Conservation (phyloP, 2,113 vertebrate species). For the Calyptommatus sinebrachiatus region DNA sequence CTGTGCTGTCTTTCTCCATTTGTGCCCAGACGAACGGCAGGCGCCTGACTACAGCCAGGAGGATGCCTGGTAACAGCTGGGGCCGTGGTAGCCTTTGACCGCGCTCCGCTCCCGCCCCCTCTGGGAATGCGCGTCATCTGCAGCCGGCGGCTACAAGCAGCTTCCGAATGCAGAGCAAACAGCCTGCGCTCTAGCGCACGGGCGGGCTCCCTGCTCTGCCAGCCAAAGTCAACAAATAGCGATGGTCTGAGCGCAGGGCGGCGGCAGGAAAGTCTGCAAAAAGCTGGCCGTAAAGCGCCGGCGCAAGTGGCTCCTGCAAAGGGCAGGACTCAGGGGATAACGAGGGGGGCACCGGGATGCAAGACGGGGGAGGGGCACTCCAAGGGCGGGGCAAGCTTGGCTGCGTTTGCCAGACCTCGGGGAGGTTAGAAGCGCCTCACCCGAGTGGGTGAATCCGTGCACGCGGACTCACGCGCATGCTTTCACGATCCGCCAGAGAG, state of each 20-base stretch:
- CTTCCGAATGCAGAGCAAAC: neutral
- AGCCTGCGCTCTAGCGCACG: too few species aligned
- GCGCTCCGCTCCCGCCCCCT: neutral
- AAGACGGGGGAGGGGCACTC: neutral
- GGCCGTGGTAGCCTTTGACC: too few species aligned
- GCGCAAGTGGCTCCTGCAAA: neutral
- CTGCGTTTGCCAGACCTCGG: too few species aligned
- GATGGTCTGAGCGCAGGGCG: neutral
- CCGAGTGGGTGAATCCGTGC: too few species aligned
- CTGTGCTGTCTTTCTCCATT: too few species aligned
- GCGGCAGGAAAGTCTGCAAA: neutral
- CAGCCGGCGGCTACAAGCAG: neutral
- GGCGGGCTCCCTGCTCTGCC: neutral
- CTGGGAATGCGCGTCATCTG: neutral
- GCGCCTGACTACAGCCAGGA: neutral
- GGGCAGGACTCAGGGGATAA: neutral
- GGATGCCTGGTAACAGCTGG: neutral
- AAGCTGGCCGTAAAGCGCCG: neutral
- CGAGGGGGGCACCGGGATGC: neutral
- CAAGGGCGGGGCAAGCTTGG: neutral
- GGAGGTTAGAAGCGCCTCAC: too few species aligned
- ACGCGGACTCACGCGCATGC: too few species aligned
- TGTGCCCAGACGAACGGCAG: neutral
- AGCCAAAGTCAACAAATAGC: neutral
- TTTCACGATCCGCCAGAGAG: too few species aligned